These are phyloP conservation scores for Ephydatia muelleri DNA, from an alignment of 37 sponge, comb jelly and placozoan genomes.

Conservation along the genomic window DNA sequence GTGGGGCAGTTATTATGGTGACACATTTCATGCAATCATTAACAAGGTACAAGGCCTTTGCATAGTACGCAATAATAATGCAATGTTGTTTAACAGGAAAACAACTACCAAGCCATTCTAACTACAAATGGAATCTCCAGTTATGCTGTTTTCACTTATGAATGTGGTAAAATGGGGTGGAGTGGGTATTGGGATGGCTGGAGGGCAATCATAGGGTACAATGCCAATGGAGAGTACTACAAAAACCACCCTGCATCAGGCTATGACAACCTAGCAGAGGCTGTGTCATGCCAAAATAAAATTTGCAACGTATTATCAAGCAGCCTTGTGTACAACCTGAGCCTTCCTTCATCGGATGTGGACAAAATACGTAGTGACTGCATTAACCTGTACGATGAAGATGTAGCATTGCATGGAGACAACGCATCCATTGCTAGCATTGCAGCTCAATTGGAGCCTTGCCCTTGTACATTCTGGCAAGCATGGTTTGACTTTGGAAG, in stretches of 20 bases:
- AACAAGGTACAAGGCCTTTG: neutral
- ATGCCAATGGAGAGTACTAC: conserved; percentile 21
- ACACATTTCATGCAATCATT: neutral
- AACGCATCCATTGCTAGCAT: neutral
- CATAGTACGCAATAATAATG: neutral
- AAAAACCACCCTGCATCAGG: conserved; percentile 18
- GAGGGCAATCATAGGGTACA: conserved; percentile 20
- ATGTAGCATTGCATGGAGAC: neutral
- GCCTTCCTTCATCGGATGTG: neutral
- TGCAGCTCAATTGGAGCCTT: conserved; percentile 16
- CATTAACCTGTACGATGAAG: conserved; percentile 6
- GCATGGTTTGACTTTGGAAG: conserved; percentile 15
- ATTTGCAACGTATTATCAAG: neutral
- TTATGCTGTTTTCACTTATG: conserved; percentile 37
- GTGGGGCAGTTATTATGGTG: neutral
- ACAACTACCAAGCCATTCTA: conserved; percentile 34
- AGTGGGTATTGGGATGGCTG: conserved; percentile 7
- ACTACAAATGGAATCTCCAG: conserved; percentile 19
- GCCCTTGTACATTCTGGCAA: conserved; percentile 56
- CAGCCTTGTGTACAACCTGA: conserved; percentile 24
- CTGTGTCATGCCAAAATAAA: conserved; percentile 11
- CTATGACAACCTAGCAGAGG: conserved; percentile 24
- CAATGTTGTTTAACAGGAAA: conserved; percentile 15
- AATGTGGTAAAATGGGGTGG: conserved; percentile 21
- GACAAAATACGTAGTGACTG: conserved; percentile 22